Conservation (phyloP, 2,888 invertebrate genomes). For the Patella caerulea region DNA sequence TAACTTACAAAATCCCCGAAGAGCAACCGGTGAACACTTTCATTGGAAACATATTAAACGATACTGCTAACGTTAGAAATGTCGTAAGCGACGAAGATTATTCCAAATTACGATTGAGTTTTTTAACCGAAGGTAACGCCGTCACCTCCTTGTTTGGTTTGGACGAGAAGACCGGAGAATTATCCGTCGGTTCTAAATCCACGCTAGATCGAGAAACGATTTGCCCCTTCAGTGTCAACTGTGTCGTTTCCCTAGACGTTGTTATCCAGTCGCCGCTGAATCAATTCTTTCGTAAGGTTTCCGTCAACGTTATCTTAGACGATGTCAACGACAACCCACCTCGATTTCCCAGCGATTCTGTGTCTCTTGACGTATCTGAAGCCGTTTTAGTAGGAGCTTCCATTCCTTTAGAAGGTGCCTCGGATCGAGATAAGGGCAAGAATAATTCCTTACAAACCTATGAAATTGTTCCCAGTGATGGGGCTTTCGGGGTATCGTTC, state of each 20-base stretch:
- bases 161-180: conserved; percentile 50
- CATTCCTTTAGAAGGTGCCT: conserved; percentile 53
- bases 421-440: conserved; percentile 52
- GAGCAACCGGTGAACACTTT: conserved; percentile 30
- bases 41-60: conserved; percentile 53
- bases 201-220: conserved; percentile 53
- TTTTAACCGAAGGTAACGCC: conserved; percentile 45
- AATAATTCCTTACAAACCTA: conserved; percentile 55
- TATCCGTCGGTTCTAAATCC: conserved; percentile 39
- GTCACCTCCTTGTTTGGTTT: conserved; percentile 48
- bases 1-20: conserved; percentile 33
- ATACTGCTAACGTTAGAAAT: conserved; percentile 44
- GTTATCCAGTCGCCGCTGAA: conserved; percentile 54
- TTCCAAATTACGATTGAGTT: conserved; percentile 50
- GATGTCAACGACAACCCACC: conserved; percentile 68
- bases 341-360: conserved; percentile 44
- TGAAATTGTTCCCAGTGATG: conserved; percentile 46
- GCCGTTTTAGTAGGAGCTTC: conserved; percentile 44
- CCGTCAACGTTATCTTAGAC: conserved; percentile 55
- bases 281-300: conserved; percentile 57
- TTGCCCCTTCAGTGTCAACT: conserved; percentile 46
- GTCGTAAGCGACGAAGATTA: conserved; percentile 43
- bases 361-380: conserved; percentile 52
- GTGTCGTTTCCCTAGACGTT: conserved; percentile 50
- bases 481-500: conserved; percentile 53